Conservation (phyloP, 2,797 vertebrate species). For the Chelon auratus region DNA sequence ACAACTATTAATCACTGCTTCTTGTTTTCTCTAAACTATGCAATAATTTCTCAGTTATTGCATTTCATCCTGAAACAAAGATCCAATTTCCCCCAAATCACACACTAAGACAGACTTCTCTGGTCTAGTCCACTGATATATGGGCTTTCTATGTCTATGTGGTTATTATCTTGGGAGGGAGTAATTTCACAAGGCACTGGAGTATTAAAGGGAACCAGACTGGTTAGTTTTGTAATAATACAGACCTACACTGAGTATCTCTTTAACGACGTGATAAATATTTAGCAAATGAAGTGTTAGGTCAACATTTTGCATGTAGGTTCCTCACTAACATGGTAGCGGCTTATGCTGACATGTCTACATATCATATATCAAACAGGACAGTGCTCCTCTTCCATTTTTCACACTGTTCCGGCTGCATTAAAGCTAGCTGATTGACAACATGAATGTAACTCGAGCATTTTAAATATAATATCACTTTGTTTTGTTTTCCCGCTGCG, state of each 20-base stretch:
- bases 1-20: conserved; percentile 1
- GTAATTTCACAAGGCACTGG: conserved; percentile 6
- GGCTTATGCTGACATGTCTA: conserved; percentile 9
- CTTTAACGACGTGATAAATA: conserved; percentile 1
- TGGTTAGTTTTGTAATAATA: neutral
- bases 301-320: neutral
- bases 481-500: conserved; percentile 35
- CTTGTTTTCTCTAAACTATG: conserved; percentile 16
- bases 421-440: neutral
- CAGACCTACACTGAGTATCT: neutral
- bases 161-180: conserved; percentile 28
- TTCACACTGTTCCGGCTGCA: conserved; percentile 9
- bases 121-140: conserved; percentile 41
- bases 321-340: conserved; percentile 2
- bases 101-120: conserved; percentile 39
- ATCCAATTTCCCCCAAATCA: conserved; percentile 29
- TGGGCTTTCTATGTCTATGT: conserved; percentile 38
- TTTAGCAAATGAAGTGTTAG: neutral
- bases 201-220: neutral
- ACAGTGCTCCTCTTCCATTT: conserved; percentile 4
- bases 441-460: neutral
- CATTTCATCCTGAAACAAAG: conserved; percentile 34
- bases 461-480: conserved; percentile 17
- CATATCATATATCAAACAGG: conserved; percentile 21
- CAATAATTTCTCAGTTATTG: conserved; percentile 12